Base-by-base conservation (phyloP, 2,113 vertebrate species). In the Megaleporinus macrocephalus region DNA sequence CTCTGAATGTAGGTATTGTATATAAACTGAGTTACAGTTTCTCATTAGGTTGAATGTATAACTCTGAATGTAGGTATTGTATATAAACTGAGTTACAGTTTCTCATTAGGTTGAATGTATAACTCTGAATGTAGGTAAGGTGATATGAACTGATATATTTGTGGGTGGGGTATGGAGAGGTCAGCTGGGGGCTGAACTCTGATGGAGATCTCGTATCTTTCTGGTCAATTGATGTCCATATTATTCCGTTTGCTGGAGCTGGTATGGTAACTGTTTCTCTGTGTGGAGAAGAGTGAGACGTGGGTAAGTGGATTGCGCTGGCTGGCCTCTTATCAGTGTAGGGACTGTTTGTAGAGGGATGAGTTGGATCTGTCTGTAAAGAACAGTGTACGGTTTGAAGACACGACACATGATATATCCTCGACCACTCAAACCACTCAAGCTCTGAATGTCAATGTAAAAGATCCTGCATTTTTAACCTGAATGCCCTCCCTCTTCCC, bases 391-490 rank as follows among this genome's bases (percentile, higher is more conserved):
- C 74, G 57, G 75, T 78, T 83, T 81, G 69, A 81, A 84, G 82
- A 68, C 66, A 53, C 57, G 82, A 86, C 73, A 84, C 63, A 44
- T 14, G 85, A 84, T 86, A 70, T 26, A 22, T 51, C 65, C 68
- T 65, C 66, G 44, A 83, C 53, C 84, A 85, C 84, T 85, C 75
- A 78, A 55, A 55, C 18, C 53, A 55, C 53, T 55, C 53, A 55
- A 7, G 53, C 78, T 71, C 65, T 79, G 76, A 86, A 82, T 86
- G 84, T 76, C 71, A 86, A 26, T 71, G 80, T 76, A 83, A 79
- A 77, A 81, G 41, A 83, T 77, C 81, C 78, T 78, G 55, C 73
- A 86, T 83, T 83, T 86, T 83, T 79, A 83, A 81, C 69, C 82
- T 86, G 71, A 57, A 61, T 73, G 68, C 26, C 71, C 84, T 49